Evolutionary conservation across 1,140 invertebrate species (phyloP).

Genomic region (Samia ricini): DNA sequence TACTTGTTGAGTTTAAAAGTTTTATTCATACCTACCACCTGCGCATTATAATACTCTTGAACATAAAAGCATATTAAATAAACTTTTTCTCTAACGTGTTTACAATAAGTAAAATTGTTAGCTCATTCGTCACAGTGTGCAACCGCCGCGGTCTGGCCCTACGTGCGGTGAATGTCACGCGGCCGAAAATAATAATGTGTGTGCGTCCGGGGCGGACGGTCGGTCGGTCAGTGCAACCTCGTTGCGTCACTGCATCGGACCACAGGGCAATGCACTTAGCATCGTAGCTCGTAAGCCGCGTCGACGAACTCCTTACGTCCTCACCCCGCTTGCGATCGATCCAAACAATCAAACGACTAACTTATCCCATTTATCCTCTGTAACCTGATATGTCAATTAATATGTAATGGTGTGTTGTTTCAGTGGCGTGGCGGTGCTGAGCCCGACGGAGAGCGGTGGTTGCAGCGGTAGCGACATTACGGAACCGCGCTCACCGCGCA

Average conservation of each 20-base stretch:
- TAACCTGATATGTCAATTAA: neutral
- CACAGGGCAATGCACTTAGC: slow-evolving; percentile 69
- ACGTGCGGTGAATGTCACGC: slow-evolving; percentile 65
- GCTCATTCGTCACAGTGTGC: slow-evolving; percentile 41
- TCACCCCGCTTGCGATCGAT: slow-evolving; percentile 57
- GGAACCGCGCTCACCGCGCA: slow-evolving; percentile 89
- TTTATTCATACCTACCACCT: slow-evolving; percentile 28
- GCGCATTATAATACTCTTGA: slow-evolving; percentile 9
- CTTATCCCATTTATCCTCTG: slow-evolving; percentile 22
- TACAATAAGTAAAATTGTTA: slow-evolving; percentile 40
- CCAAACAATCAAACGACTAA: slow-evolving; percentile 65
- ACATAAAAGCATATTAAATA: slow-evolving; percentile 25
- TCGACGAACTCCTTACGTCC: slow-evolving; percentile 31
- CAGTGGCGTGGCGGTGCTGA: slow-evolving; percentile 76
- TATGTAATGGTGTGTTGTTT: slow-evolving; percentile 30
- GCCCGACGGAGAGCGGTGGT: slow-evolving; percentile 69
- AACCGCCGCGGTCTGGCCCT: slow-evolving; percentile 26
- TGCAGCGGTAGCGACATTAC: slow-evolving; percentile 77
- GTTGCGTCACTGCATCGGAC: slow-evolving; percentile 68
- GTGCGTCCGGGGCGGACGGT: slow-evolving; percentile 41
- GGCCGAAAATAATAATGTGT: slow-evolving; percentile 62
- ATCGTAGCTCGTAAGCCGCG: slow-evolving; percentile 26
- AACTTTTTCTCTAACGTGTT: slow-evolving; percentile 19
- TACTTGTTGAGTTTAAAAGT: slow-evolving; percentile 16
- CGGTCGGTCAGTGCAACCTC: slow-evolving; percentile 65